phyloP scores from a whole-genome alignment of 2,797 vertebrate genomes.

The Paratrypauchen microcephalus region DNA sequence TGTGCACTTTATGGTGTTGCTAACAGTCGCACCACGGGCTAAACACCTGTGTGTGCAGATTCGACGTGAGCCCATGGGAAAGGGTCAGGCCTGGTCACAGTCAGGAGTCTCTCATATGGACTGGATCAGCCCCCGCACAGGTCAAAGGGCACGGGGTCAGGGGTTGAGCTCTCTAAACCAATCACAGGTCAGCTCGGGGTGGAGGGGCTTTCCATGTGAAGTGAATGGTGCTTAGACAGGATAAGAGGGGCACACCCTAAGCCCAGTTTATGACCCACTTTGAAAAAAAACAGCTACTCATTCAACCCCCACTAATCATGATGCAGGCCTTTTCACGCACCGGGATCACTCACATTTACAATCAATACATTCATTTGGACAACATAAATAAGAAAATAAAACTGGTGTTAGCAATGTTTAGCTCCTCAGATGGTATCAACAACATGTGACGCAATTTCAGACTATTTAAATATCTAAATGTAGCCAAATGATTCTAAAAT shows the following conservation, averaged over 20 bases:
- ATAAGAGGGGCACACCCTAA: slow-evolving; percentile 49
- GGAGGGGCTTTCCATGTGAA: slow-evolving; percentile 54
- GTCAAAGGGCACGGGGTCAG: slow-evolving; percentile 55
- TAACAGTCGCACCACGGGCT: slow-evolving; percentile 32
- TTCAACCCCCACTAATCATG: slow-evolving; percentile 24
- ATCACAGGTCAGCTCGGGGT: slow-evolving; percentile 54
- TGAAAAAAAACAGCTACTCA: slow-evolving; percentile 22
- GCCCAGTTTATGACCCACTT: slow-evolving; percentile 41
- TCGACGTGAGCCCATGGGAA: slow-evolving; percentile 14
- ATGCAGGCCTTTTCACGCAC: slow-evolving; percentile 22
- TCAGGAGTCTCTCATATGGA: slow-evolving; percentile 74
- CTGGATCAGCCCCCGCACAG: slow-evolving; percentile 63
- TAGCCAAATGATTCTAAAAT: no score
- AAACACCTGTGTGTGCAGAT: slow-evolving; percentile 51
- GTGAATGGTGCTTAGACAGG: slow-evolving; percentile 48
- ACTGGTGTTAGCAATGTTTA: no score
- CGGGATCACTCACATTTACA: background rate
- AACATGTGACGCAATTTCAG: no score
- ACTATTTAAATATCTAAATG: no score
- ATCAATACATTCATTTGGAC: background rate
- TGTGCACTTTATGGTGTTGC: background rate
- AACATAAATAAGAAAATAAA: background rate
- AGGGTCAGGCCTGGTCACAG: slow-evolving; percentile 58
- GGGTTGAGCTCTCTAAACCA: slow-evolving; percentile 61
- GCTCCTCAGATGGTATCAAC: no score